These are phyloP conservation scores for Drosophila subpulchrella DNA, from an alignment of 1,140 invertebrate species.

Conservation along the genomic window DNA sequence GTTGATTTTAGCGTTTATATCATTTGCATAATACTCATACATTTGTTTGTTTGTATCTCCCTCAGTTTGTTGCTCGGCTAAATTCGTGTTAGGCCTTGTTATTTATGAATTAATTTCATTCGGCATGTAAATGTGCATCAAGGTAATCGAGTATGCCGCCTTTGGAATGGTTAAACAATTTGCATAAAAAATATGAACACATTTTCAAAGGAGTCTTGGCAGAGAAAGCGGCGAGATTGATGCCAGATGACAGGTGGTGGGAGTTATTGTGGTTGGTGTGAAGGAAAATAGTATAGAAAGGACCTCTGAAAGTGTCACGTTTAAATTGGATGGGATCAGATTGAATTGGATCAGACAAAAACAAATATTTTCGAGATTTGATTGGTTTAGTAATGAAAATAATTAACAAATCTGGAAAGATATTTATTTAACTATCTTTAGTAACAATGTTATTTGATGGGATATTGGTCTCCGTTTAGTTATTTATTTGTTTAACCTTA, in stretches of 20 bases:
- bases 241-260: conserved; percentile 19
- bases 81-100: conserved; percentile 67
- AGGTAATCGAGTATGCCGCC: conserved; percentile 70
- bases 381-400: too few relatives aligned
- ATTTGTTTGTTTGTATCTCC: conserved; percentile 50
- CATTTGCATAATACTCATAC: conserved; percentile 80
- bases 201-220: conserved; percentile 17
- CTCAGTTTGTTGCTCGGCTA: conserved; percentile 34
- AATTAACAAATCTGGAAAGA: too few relatives aligned
- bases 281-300: background rate
- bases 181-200: conserved; percentile 61
- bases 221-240: conserved; percentile 14
- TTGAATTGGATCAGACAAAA: too few relatives aligned
- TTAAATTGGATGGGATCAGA: background rate
- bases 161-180: conserved; percentile 44
- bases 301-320: background rate
- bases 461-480: too few relatives aligned
- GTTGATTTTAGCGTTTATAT: conserved; percentile 72
- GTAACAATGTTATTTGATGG: too few relatives aligned
- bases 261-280: background rate
- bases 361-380: too few relatives aligned
- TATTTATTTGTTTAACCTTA: too few relatives aligned
- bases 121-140: conserved; percentile 69
- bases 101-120: conserved; percentile 80
- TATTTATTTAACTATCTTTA: too few relatives aligned